A percentile compares a stretch with the other conserved stretches of the same genome.
Conservation (phyloP, 1,140 invertebrate species). For the Tenebrio molitor region DNA sequence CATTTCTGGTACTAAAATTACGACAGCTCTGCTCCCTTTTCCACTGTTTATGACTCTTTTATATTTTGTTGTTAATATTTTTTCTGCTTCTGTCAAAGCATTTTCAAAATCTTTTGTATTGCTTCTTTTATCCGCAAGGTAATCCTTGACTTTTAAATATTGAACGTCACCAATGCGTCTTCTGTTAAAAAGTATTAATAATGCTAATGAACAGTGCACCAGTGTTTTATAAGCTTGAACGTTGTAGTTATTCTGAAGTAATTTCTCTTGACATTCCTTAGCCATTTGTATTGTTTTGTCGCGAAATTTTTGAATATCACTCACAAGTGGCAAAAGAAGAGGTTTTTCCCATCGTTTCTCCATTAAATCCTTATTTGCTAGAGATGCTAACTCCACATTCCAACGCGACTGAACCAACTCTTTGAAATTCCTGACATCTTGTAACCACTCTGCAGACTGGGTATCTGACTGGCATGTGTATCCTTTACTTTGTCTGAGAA, state of each 20-base stretch:
- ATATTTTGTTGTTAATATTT: conserved; percentile 49
- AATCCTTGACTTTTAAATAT: conserved; percentile 55
- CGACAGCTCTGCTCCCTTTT: conserved; percentile 50
- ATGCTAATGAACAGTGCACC: conserved; percentile 43
- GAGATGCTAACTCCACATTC: conserved; percentile 47
- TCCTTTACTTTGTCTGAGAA: conserved; percentile 23
- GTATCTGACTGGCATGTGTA: conserved; percentile 4
- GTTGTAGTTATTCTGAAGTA: conserved; percentile 11
- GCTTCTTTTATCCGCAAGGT: conserved; percentile 45
- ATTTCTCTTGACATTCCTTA: too few species aligned
- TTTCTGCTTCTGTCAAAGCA: conserved; percentile 47
- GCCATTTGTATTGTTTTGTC: conserved; percentile 39
- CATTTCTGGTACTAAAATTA: conserved; percentile 49
- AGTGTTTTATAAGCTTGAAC: conserved; percentile 36
- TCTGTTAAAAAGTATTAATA: conserved; percentile 56
- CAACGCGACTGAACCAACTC: conserved; percentile 23
- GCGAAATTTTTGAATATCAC: conserved; percentile 47
- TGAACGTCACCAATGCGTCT: conserved; percentile 56
- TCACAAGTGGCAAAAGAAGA: conserved; percentile 53
- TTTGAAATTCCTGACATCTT: conserved; percentile 17
- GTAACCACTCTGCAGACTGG: conserved; percentile 6
- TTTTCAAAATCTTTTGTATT: conserved; percentile 55
- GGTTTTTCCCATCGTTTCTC: conserved; percentile 56
- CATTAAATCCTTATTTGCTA: conserved; percentile 55
- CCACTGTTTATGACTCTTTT: conserved; percentile 52